Evolutionary conservation across 1,140 invertebrate species (phyloP).

Genomic region (Trialeurodes vaporariorum): DNA sequence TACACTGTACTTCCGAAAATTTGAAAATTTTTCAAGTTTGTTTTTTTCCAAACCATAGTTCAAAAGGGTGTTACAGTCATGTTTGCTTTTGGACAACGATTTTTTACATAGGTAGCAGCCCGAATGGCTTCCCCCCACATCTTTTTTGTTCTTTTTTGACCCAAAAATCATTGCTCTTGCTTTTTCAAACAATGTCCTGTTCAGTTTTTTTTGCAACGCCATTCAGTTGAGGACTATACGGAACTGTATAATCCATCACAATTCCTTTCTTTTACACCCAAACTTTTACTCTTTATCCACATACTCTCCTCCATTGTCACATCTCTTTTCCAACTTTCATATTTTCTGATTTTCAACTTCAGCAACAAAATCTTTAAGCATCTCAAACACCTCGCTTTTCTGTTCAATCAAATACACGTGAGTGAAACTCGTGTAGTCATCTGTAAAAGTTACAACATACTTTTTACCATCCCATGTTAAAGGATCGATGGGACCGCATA

Average conservation of each 20-base stretch:
- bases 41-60: neutral
- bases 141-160: conserved; percentile 14
- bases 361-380: too few relatives aligned
- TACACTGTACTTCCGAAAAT: conserved; percentile 3
- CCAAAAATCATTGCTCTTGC: conserved; percentile 28
- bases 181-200: too few relatives aligned
- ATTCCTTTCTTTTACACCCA: conserved; percentile 26
- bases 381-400: too few relatives aligned
- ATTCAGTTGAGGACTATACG: conserved; percentile 32
- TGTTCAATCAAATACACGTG: too few relatives aligned
- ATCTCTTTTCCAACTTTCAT: conserved; percentile 11
- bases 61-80: neutral
- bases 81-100: conserved; percentile 6
- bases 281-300: conserved; percentile 6
- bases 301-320: conserved; percentile 23
- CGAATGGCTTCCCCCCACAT: conserved; percentile 30
- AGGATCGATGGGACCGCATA: too few relatives aligned
- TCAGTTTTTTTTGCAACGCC: conserved; percentile 28
- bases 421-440: too few relatives aligned
- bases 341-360: too few relatives aligned
- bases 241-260: conserved; percentile 21
- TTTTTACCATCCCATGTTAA: too few relatives aligned
- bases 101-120: conserved; percentile 10
- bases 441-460: too few relatives aligned
- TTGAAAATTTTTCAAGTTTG: conserved; percentile 6